Evolutionary conservation across 2,888 invertebrate genomes (phyloP).

Genomic region (Thysanoteuthis rhombus): DNA sequence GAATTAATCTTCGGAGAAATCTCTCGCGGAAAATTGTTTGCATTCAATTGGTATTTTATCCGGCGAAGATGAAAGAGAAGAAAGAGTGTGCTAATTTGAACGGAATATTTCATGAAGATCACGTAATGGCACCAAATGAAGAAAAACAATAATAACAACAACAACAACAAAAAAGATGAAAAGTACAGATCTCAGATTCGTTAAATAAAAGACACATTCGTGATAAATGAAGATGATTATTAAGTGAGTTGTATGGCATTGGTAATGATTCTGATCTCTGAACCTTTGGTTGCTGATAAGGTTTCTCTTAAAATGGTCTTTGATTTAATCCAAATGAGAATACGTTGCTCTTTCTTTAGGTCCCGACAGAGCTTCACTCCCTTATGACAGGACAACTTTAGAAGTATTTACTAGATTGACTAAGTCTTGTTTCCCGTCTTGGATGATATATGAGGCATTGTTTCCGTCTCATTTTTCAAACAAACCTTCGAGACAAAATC

Average conservation of each 20-base stretch:
- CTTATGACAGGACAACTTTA: too few species aligned
- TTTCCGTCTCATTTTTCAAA: too few species aligned
- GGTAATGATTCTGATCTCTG: not conserved
- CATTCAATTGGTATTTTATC: not conserved
- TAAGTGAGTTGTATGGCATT: not conserved
- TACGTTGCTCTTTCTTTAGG: too few species aligned
- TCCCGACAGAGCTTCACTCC: too few species aligned
- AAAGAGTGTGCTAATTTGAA: not conserved
- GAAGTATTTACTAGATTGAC: too few species aligned
- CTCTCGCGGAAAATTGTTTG: not conserved
- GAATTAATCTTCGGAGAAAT: not conserved
- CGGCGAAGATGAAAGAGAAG: not conserved
- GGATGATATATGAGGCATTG: too few species aligned
- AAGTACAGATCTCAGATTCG: not conserved
- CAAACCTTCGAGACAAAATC: too few species aligned
- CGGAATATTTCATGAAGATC: not conserved
- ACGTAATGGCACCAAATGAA: not conserved
- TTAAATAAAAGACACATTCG: not conserved
- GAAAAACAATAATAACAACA: not conserved
- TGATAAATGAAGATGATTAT: not conserved
- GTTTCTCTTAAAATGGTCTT: not conserved
- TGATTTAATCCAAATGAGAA: too few species aligned
- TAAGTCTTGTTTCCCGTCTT: too few species aligned
- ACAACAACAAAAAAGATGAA: too few species aligned
- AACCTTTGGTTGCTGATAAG: not conserved